These are phyloP conservation scores for Laticauda laticaudata DNA, from an alignment of 2,113 vertebrate genomes.

Conservation along the genomic window DNA sequence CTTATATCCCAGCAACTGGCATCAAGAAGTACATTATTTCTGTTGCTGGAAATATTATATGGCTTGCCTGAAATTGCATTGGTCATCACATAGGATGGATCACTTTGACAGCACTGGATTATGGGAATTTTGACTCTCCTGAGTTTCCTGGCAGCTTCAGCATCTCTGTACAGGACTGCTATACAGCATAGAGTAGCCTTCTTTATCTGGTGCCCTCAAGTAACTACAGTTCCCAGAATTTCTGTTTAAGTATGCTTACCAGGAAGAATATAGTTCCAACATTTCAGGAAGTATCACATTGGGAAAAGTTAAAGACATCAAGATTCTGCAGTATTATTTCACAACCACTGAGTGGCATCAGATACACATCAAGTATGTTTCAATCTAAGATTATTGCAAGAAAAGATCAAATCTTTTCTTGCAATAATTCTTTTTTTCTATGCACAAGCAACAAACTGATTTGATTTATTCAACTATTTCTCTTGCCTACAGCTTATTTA, in stretches of 20 bases:
- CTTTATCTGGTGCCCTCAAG: background rate
- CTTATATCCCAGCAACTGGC: background rate
- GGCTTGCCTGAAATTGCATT: background rate
- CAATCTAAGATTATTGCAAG: background rate
- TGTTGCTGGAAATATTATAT: background rate
- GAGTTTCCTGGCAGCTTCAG: background rate
- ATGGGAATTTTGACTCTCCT: background rate
- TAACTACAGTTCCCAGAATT: background rate
- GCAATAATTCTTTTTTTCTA: background rate
- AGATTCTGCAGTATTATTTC: background rate
- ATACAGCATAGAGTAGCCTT: background rate
- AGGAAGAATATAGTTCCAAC: background rate
- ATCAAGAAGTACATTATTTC: background rate
- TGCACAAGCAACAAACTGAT: background rate
- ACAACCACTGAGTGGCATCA: slow-evolving; percentile 2
- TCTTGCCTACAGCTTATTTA: background rate
- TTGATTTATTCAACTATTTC: background rate
- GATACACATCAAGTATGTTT: background rate
- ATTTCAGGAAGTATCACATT: background rate
- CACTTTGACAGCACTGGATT: background rate
- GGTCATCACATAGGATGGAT: background rate
- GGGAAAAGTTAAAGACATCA: background rate
- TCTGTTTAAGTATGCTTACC: background rate
- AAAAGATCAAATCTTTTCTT: too few relatives aligned
- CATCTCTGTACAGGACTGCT: background rate